Percentiles rank a stretch among this genome's conserved stretches.
Evolutionary conservation across 2,113 vertebrate genomes (phyloP).

Genomic region (Atlantisia rogersi): DNA sequence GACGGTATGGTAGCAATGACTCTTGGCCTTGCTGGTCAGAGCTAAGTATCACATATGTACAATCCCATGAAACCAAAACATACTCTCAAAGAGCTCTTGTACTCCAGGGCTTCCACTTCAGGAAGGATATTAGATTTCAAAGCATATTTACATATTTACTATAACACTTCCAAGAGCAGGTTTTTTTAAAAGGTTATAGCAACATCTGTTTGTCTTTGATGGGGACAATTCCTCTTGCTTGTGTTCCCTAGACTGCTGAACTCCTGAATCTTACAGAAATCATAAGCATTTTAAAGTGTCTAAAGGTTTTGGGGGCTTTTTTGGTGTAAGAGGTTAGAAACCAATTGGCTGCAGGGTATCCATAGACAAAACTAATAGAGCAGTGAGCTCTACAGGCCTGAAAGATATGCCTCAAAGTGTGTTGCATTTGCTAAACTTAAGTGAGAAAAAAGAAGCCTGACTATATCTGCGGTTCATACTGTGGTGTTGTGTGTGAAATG

Average conservation of each 20-base stretch:
- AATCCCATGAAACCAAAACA: constrained; percentile 47
- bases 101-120: constrained; percentile 45
- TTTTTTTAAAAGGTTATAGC: constrained; percentile 37
- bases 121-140: constrained; percentile 66
- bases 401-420: background rate
- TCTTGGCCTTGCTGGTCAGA: background rate
- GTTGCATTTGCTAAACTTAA: background rate
- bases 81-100: constrained; percentile 58
- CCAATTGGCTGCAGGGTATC: background rate
- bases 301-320: background rate
- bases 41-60: background rate
- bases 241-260: background rate
- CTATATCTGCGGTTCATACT: background rate
- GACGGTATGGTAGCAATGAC: background rate
- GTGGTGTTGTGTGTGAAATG: background rate
- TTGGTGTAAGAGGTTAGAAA: background rate
- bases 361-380: background rate
- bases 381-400: background rate
- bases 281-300: background rate
- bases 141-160: constrained; percentile 66
- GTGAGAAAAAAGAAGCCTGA: background rate
- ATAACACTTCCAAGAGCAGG: constrained; percentile 23
- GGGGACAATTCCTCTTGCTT: constrained; percentile 25
- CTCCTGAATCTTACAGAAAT: background rate
- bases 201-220: constrained; percentile 64